Conservation (phyloP, 2,113 vertebrate genomes). For the Pomatostomus ruficeps region DNA sequence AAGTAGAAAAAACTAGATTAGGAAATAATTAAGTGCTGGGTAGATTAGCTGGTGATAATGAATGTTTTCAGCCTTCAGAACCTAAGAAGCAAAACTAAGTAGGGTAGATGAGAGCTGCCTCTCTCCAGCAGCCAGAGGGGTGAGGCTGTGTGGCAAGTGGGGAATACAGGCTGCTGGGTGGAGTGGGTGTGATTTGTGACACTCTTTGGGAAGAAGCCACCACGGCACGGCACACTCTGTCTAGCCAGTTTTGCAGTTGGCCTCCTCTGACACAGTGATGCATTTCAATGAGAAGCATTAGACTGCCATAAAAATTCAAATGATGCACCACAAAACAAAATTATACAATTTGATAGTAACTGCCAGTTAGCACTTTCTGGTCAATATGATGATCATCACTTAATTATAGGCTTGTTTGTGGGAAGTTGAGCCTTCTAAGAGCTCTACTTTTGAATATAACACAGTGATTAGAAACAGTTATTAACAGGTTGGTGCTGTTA, state of each 20-base stretch:
- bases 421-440: slow-evolving; percentile 6
- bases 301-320: slow-evolving; percentile 7
- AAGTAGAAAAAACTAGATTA: background rate
- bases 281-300: background rate
- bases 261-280: background rate
- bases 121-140: background rate
- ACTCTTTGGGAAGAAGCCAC: background rate
- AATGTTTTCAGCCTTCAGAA: background rate
- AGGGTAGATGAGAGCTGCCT: background rate
- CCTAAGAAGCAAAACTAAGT: background rate
- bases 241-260: background rate
- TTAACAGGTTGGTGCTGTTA: background rate
- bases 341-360: background rate
- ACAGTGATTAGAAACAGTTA: slow-evolving; percentile 21
- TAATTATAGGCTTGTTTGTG: slow-evolving; percentile 2
- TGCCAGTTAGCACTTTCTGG: background rate
- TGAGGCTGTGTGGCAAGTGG: background rate
- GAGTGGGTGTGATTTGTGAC: slow-evolving; percentile 2
- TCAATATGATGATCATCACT: background rate
- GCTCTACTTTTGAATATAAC: slow-evolving; percentile 4
- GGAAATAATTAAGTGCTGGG: background rate
- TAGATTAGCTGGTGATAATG: background rate
- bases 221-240: accelerated
- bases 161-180: background rate
- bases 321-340: background rate